Evolutionary conservation across 2,797 vertebrate genomes (phyloP).

Genomic region (Lepus townsendii): DNA sequence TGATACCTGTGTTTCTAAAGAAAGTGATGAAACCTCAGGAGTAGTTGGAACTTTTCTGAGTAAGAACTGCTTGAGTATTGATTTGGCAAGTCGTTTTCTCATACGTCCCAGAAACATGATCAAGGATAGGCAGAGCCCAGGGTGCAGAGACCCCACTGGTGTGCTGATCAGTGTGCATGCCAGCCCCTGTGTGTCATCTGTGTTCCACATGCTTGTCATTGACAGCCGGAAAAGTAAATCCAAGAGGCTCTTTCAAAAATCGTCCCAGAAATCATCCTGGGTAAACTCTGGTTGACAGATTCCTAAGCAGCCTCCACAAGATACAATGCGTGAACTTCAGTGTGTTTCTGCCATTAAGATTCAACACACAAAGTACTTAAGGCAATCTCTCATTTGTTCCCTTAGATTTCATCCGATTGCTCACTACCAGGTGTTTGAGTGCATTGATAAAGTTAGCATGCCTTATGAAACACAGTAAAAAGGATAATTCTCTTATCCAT

Average conservation of each 20-base stretch:
- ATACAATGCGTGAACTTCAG: background rate
- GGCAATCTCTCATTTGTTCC: background rate
- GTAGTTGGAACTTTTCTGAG: background rate
- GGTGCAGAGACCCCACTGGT: background rate
- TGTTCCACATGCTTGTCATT: conserved; percentile 77
- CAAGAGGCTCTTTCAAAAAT: conserved; percentile 39
- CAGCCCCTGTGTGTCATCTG: conserved; percentile 67
- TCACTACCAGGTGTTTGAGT: background rate
- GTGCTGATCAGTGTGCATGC: conserved; percentile 73
- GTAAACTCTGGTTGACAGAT: background rate
- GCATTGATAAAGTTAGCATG: background rate
- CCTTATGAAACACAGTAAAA: background rate
- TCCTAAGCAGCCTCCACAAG: background rate
- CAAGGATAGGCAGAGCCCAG: background rate
- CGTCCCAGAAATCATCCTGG: background rate
- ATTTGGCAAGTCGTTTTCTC: background rate
- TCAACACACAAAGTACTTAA: background rate
- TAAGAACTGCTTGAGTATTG: background rate
- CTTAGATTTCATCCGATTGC: background rate
- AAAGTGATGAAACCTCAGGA: background rate
- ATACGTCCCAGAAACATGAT: background rate
- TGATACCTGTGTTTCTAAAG: background rate
- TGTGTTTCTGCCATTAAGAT: conserved; percentile 11
- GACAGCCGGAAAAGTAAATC: conserved; percentile 83
- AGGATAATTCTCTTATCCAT: conserved; percentile 10